Conservation (phyloP, 2,888 invertebrate species). For the Drosophila pseudotalamancana region DNA sequence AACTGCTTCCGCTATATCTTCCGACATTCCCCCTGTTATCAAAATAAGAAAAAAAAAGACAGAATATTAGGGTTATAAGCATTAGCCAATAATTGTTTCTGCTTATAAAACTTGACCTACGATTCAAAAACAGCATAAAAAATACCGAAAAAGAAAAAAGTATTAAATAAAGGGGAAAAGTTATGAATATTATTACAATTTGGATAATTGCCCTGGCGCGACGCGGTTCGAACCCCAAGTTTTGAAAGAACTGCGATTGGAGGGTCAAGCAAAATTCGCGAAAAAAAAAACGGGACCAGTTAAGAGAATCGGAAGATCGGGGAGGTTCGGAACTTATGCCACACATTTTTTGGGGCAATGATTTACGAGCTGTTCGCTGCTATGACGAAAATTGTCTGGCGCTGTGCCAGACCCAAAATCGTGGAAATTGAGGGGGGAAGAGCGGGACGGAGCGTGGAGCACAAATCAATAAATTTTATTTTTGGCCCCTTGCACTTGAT, state of each 20-base stretch:
- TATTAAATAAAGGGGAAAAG: conserved; percentile 15
- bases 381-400: conserved; percentile 62
- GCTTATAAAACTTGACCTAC: conserved; percentile 49
- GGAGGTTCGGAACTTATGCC: conserved; percentile 21
- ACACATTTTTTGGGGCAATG: conserved; percentile 49
- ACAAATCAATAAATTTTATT: conserved; percentile 73
- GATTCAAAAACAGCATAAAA: conserved; percentile 41
- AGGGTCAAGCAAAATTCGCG: conserved; percentile 52
- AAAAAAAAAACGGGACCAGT: conserved; percentile 42
- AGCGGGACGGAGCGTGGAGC: neutral
- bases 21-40: neutral
- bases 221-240: conserved; percentile 18
- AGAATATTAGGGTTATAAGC: conserved; percentile 7
- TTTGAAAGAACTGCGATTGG: conserved; percentile 23
- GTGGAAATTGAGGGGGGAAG: neutral
- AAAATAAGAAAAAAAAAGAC: neutral
- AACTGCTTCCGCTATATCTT: conserved; percentile 17
- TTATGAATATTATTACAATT: conserved; percentile 80
- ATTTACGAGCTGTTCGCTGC: conserved; percentile 62
- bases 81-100: conserved; percentile 29
- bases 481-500: conserved; percentile 61
- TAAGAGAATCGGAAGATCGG: conserved; percentile 26
- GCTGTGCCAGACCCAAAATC: conserved; percentile 26
- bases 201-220: conserved; percentile 80
- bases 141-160: conserved; percentile 3